Evolutionary conservation across 92 coral and sea anemone species (phyloP).

Genomic region (Porites evermanni): DNA sequence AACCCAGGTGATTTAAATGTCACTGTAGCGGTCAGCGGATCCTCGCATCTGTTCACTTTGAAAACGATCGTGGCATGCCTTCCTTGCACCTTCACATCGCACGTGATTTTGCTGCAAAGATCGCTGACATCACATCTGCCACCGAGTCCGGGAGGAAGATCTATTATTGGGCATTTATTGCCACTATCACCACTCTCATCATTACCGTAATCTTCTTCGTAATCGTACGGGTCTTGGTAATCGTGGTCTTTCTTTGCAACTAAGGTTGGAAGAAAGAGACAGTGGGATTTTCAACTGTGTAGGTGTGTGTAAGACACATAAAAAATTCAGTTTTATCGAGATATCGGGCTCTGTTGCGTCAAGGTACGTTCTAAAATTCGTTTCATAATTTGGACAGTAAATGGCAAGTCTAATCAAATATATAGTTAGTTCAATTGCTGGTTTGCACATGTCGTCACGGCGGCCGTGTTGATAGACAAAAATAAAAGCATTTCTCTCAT

Average conservation of each 20-base stretch:
- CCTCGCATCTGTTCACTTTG: conserved; percentile 50
- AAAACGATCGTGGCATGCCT: conserved; percentile 32
- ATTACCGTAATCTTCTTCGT: background rate
- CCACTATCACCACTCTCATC: background rate
- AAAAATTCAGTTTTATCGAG: too few relatives aligned
- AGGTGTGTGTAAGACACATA: too few relatives aligned
- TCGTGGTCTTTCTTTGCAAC: background rate
- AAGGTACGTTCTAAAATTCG: too few relatives aligned
- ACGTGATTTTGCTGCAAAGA: conserved; percentile 57
- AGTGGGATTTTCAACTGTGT: background rate
- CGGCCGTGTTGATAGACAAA: too few relatives aligned
- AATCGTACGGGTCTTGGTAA: conserved; percentile 13
- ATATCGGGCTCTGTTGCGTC: too few relatives aligned
- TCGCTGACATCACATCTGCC: conserved; percentile 44
- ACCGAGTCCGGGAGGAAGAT: conserved; percentile 43
- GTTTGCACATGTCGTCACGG: too few relatives aligned
- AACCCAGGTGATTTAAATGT: conserved; percentile 35
- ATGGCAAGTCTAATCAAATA: too few relatives aligned
- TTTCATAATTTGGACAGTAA: too few relatives aligned
- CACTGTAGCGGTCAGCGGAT: conserved; percentile 58
- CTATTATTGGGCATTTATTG: conserved; percentile 42
- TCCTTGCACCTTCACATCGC: conserved; percentile 13
- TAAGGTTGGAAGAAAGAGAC: background rate
- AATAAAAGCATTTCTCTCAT: too few relatives aligned
- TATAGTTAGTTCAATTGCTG: too few relatives aligned